Base-by-base conservation (phyloP, 2,797 vertebrate genomes). In the Lates japonicus region DNA sequence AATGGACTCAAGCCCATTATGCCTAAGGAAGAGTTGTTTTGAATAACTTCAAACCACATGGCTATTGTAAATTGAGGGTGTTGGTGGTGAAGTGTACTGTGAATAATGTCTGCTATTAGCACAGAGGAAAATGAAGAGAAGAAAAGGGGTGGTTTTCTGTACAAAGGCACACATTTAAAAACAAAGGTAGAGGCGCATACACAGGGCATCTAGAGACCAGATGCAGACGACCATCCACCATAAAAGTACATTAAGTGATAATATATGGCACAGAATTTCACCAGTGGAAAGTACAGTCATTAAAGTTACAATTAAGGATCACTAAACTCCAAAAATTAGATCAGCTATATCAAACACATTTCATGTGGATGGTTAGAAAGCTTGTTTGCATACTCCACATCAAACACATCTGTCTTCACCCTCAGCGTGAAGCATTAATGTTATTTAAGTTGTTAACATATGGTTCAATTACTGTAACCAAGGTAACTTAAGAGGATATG, bases 1-100 rank as follows among this genome's bases (percentile, higher is more conserved):
- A 75, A 89, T 84, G 85, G 70, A 58, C 66, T 42, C n/a, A 20
- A 66, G 19, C 25, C 72, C 69, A 63, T 84, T 74, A 64, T 8
- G 4, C 14, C 29, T 25, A 33, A 66, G 42, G 35, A 70, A 65
- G 59, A 76, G 69, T 46, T 51, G 71, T 11, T 69, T 72, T 72
- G 76, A 77, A 67, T 55, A 48, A 68, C 61, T 70, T 49, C 12
- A 61, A 78, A 66, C 60, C 57, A 64, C 76, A 60, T 55, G 39
- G 78, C 7, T 11, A 35, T 81, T 76, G 75, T 78, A 84, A 84
- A 80, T n/a, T n/a, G n/a, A 39, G 39, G 44, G 55, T 35, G 14
- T 77, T 78, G n/a, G 35, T 39, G 33, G 33, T 41, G 70, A 74
- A 78, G 48, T 78, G 39, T 64, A n/a, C 60, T 64, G 65, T 74